Evolutionary conservation across 2,113 vertebrate species (phyloP).

Genomic region (Arvicanthis niloticus): DNA sequence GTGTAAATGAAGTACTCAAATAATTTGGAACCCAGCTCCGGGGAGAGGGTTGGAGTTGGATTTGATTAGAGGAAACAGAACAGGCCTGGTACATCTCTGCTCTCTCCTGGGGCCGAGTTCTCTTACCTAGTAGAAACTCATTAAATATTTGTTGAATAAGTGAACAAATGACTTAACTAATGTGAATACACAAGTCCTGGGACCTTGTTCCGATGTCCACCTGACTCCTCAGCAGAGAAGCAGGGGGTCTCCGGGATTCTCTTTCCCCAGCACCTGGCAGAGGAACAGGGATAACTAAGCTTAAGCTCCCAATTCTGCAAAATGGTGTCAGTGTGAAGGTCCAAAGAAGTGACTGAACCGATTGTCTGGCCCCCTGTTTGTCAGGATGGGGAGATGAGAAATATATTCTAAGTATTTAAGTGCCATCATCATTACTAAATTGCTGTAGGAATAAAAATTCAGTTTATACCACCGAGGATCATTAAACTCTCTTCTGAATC

Average conservation of each 20-base stretch:
- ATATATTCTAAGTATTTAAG: conserved; percentile 68
- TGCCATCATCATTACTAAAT: conserved; percentile 76
- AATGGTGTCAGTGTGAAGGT: neutral
- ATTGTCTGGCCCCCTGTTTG: conserved; percentile 48
- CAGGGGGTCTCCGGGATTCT: neutral
- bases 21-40: neutral
- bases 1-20: conserved; percentile 46
- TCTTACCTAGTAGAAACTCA: conserved; percentile 53
- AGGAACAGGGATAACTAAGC: neutral
- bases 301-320: neutral
- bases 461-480: conserved; percentile 86
- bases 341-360: conserved; percentile 20
- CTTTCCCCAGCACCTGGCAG: neutral
- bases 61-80: conserved; percentile 47
- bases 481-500: conserved; percentile 86
- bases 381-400: conserved; percentile 51
- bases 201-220: neutral
- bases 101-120: conserved; percentile 22
- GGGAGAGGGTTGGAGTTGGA: neutral
- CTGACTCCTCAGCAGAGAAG: neutral
- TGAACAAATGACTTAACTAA: conserved; percentile 70
- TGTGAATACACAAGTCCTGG: conserved; percentile 17
- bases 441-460: conserved; percentile 87
- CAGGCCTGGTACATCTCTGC: neutral
- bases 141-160: conserved; percentile 68